Evolutionary conservation across 1,140 invertebrate species (phyloP).

Genomic region (Drosophila tristis): DNA sequence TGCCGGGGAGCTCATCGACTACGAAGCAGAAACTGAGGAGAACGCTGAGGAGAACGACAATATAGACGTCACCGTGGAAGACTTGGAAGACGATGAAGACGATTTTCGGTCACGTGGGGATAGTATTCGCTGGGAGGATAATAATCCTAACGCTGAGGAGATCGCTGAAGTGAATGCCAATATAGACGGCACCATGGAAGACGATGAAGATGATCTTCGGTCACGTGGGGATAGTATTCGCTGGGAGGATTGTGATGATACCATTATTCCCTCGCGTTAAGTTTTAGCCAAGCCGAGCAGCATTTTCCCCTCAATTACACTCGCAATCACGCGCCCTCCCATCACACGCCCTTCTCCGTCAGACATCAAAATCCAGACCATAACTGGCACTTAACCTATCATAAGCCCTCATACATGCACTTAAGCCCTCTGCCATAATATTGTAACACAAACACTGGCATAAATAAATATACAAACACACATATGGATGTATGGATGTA

Average conservation of each 20-base stretch:
- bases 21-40: neutral
- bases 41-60: too few species aligned
- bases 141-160: neutral
- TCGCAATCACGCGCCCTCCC: too few species aligned
- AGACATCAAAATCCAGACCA: conserved; percentile 32
- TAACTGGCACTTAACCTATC: conserved; percentile 59
- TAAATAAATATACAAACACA: conserved; percentile 40
- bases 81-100: too few species aligned
- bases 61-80: too few species aligned
- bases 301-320: neutral
- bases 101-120: too few species aligned
- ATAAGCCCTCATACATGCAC: conserved; percentile 50
- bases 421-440: conserved; percentile 35
- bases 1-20: conserved; percentile 19
- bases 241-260: neutral
- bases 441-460: conserved; percentile 35
- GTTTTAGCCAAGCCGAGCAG: neutral
- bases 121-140: neutral
- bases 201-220: too few species aligned
- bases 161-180: too few species aligned
- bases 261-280: neutral
- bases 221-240: too few species aligned
- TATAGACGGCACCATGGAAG: too few species aligned
- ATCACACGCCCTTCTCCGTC: neutral
- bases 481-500: too few species aligned